These are phyloP conservation scores for Rotaria magnacalcarata DNA, from an alignment of 2,888 invertebrate species.

Conservation along the genomic window DNA sequence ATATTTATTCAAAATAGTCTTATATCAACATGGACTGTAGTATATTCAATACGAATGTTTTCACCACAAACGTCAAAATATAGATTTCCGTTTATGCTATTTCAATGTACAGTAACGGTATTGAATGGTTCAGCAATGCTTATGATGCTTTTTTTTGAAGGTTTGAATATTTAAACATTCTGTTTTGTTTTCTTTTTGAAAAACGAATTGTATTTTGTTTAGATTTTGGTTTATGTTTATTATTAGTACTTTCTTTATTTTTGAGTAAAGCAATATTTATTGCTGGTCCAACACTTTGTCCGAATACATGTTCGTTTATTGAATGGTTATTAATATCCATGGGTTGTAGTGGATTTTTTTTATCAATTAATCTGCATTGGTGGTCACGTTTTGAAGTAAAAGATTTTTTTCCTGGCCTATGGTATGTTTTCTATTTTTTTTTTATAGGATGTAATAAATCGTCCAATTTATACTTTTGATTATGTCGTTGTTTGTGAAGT, in stretches of 20 bases:
- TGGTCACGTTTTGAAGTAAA: constrained; percentile 21
- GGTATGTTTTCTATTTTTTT: not conserved
- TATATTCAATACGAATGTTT: not conserved
- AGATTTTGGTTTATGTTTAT: constrained; percentile 20
- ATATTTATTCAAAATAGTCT: constrained; percentile 32
- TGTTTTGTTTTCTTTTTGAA: no score
- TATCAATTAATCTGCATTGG: constrained; percentile 30
- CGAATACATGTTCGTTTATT: constrained; percentile 13
- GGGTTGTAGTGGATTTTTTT: constrained; percentile 19
- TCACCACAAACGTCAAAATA: not conserved
- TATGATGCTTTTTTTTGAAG: constrained; percentile 32
- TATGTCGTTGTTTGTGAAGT: constrained; percentile 35
- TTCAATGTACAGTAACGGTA: constrained; percentile 8
- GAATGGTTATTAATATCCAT: constrained; percentile 31
- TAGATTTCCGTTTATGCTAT: not conserved
- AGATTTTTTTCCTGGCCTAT: not conserved
- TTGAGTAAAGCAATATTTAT: constrained; percentile 30
- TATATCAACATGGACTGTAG: constrained; percentile 3
- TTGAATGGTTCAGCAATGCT: not conserved
- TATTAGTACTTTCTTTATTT: not conserved
- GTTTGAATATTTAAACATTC: not conserved
- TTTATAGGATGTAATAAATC: not conserved
- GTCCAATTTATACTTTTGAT: not conserved
- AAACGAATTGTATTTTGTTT: not conserved
- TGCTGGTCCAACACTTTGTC: constrained; percentile 31